phyloP scores from a whole-genome alignment of 2,888 invertebrate genomes.

The Athetis lepigone region DNA sequence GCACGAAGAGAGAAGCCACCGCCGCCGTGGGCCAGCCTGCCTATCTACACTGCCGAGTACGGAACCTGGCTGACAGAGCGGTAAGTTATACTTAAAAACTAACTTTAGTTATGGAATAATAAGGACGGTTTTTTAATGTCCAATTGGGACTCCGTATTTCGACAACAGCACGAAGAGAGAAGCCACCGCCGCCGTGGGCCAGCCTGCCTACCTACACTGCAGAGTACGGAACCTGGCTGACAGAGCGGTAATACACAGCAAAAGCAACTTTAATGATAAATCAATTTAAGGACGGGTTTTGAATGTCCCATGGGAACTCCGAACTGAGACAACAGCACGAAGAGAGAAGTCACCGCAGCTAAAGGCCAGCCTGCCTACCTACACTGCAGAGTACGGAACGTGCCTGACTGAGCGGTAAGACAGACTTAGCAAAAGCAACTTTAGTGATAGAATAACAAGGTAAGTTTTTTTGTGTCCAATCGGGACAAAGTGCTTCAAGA shows the following conservation, averaged over 20 bases:
- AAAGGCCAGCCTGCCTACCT: slow-evolving; percentile 96
- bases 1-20: slow-evolving; percentile 95
- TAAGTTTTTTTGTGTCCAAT: slow-evolving; percentile 67
- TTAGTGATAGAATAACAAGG: no score
- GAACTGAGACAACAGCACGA: slow-evolving; percentile 96
- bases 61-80: slow-evolving; percentile 96
- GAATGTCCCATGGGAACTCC: slow-evolving; percentile 92
- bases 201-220: slow-evolving; percentile 96
- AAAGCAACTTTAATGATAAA: no score
- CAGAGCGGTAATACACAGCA: slow-evolving; percentile 92
- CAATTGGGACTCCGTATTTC: slow-evolving; percentile 96
- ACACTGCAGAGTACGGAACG: slow-evolving; percentile 96
- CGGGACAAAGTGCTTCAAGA: slow-evolving; percentile 97
- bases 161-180: slow-evolving; percentile 96
- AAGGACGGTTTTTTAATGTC: no score
- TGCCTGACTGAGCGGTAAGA: slow-evolving; percentile 97
- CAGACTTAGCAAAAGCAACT: neutral
- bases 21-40: slow-evolving; percentile 97
- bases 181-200: slow-evolving; percentile 96
- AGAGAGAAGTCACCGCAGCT: slow-evolving; percentile 95
- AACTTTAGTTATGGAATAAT: no score
- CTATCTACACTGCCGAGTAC: slow-evolving; percentile 95
- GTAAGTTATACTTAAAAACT: slow-evolving; percentile 90
- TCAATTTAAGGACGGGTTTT: no score
- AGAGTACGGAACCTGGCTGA: slow-evolving; percentile 96